phyloP scores from a whole-genome alignment of 2,113 vertebrate species.

The Phaethornis superciliosus region DNA sequence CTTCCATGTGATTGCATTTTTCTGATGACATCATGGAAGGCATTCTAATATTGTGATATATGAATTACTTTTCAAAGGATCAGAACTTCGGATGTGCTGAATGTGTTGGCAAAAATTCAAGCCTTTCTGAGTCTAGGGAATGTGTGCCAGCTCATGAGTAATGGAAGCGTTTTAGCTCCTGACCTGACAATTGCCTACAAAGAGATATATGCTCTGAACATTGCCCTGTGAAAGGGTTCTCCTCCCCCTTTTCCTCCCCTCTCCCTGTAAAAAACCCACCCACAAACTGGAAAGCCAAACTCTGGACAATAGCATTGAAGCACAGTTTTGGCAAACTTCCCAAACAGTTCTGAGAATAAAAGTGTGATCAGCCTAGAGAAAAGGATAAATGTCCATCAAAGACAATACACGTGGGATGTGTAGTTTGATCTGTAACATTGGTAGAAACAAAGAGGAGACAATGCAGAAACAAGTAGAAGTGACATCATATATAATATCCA shows the following conservation, averaged over 20 bases:
- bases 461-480: neutral
- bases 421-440: neutral
- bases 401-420: neutral
- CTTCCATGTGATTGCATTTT: constrained; percentile 49
- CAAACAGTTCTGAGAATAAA: neutral
- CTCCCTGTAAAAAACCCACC: neutral
- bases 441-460: neutral
- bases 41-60: constrained; percentile 72
- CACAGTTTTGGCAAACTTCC: neutral
- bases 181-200: constrained; percentile 61
- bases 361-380: neutral
- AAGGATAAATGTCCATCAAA: neutral
- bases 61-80: constrained; percentile 66
- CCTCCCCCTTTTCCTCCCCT: neutral
- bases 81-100: constrained; percentile 35
- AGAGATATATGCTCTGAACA: constrained; percentile 33
- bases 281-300: neutral
- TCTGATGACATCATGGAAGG: constrained; percentile 68
- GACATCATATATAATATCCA: neutral
- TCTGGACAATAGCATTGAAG: neutral
- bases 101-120: constrained; percentile 66
- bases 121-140: constrained; percentile 37
- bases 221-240: constrained; percentile 3
- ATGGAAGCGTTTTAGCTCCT: constrained; percentile 59
- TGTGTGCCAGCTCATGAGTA: constrained; percentile 50